Evolutionary conservation across 2,888 invertebrate species (phyloP), one percentile per base, ranked within the genome.

Genomic region (Drosophila lutescens): DNA sequence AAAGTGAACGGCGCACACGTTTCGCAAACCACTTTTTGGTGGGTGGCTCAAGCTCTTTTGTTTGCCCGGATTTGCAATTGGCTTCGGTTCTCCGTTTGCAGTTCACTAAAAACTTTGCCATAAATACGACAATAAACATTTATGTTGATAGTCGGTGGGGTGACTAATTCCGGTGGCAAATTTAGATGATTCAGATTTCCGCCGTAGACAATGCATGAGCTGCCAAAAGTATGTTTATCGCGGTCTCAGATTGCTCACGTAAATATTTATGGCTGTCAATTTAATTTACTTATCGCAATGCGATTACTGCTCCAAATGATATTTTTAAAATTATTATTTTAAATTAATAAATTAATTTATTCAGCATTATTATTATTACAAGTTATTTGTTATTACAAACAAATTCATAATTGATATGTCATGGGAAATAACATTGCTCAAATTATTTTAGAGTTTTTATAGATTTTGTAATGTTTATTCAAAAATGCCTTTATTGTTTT

Each of bases 1-100:
- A 78, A 83, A 83, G 82, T 82, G 82, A 83, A 85, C 54, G 87
- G 87, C 41, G n/a, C 61, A 44, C 26, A 47, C 47, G 60, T 73
- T 71, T 73, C 56, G 74, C 66, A 71, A 71, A 51, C 36, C 56
- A 34, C 23, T 17, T 72, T 50, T 62, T 20, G 50, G 74, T 65
- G 74, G 74, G 74, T 63, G 73, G 70, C 55, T 63, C 43, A 15
- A 26, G 65, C 55, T 46, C 55, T 46, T 66, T 66, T 66, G 65
- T 66, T 66, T 67, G 67, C 67, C 30, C 12, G 38, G 44, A 50
- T 60, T 67, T 69, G 57, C 57, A 50, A 68, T 70, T 68, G 43
- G 50, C 59, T 50, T 3, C 70, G 50, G 38, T 68, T 69, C 67
- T 68, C 49, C 34, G 30, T 30, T 8, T 34, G 46, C 36, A 30